phyloP scores from a whole-genome alignment of 2,797 vertebrate genomes.

The Hyperoplus lanceolatus region DNA sequence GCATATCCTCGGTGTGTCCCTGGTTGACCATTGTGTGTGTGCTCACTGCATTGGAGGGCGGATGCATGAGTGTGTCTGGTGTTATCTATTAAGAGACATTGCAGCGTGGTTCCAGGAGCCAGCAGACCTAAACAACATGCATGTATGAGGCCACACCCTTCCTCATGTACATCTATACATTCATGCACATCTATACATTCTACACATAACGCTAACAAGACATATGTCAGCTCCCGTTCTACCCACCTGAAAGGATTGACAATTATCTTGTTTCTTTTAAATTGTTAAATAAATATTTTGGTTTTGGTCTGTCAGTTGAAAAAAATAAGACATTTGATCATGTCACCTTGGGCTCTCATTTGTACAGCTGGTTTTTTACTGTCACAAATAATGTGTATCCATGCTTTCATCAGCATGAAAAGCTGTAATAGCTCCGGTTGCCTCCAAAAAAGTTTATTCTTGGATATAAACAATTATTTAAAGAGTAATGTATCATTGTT shows the following conservation, averaged over 20 bases:
- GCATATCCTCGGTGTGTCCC: conserved; percentile 29
- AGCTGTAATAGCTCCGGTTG: background rate
- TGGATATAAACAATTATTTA: conserved; percentile 3
- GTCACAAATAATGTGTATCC: conserved; percentile 36
- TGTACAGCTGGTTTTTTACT: background rate
- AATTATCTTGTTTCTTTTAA: too few relatives aligned
- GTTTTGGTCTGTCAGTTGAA: background rate
- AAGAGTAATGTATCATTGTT: conserved; percentile 23
- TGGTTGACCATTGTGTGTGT: conserved; percentile 50
- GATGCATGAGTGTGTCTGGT: conserved; percentile 30
- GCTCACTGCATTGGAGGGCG: conserved; percentile 55
- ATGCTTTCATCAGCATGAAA: conserved; percentile 56
- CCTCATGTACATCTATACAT: background rate
- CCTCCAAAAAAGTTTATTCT: conserved; percentile 22
- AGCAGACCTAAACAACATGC: conserved; percentile 27
- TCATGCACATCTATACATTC: background rate
- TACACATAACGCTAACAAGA: background rate
- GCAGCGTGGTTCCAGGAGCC: conserved; percentile 46
- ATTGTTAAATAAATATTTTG: background rate
- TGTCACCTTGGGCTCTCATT: too few relatives aligned
- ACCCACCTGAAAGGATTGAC: background rate
- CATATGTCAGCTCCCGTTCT: background rate
- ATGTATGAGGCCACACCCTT: conserved; percentile 14
- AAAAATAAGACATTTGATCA: background rate
- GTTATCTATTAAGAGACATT: conserved; percentile 55